A percentile compares a stretch with the other conserved stretches of the same genome.
These are phyloP conservation scores for Zelostemma sp. DNA, from an alignment of 1,140 invertebrate genomes.

Conservation along the genomic window DNA sequence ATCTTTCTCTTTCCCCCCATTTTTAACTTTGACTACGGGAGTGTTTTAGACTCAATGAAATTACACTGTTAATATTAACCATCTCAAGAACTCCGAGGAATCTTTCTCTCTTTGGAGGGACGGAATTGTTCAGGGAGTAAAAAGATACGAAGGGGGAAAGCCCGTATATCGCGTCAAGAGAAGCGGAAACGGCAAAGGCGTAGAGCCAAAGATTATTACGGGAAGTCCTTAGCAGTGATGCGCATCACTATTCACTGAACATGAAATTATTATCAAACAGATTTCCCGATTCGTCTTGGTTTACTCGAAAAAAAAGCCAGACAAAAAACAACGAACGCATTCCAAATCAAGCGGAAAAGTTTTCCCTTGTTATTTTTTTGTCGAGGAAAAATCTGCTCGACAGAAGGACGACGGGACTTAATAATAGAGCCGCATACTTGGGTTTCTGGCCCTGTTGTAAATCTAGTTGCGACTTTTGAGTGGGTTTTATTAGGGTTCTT, in stretches of 20 bases:
- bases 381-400: too few species aligned
- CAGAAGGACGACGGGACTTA: too few species aligned
- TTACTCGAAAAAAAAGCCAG: too few species aligned
- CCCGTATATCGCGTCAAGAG: slow-evolving; percentile 13
- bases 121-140: slow-evolving; percentile 15
- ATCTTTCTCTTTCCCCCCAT: neutral
- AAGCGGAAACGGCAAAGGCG: slow-evolving; percentile 20
- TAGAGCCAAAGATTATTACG: slow-evolving; percentile 18
- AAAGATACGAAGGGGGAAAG: slow-evolving; percentile 10
- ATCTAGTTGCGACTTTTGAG: slow-evolving; percentile 42
- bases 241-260: slow-evolving; percentile 33
- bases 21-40: neutral
- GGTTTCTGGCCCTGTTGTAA: slow-evolving; percentile 37
- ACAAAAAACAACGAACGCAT: too few species aligned
- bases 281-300: neutral
- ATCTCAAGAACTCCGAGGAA: neutral
- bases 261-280: slow-evolving; percentile 26
- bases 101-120: slow-evolving; percentile 4
- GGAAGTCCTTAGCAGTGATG: slow-evolving; percentile 26
- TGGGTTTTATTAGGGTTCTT: slow-evolving; percentile 39
- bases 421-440: slow-evolving; percentile 17
- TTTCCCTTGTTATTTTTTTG: too few species aligned
- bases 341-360: too few species aligned
- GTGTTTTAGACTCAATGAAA: slow-evolving; percentile 1
- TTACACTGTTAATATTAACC: slow-evolving; percentile 10